Evolutionary conservation across 2,797 vertebrate genomes (phyloP), one percentile per base, ranked within the genome.

Genomic region (Characodon lateralis): DNA sequence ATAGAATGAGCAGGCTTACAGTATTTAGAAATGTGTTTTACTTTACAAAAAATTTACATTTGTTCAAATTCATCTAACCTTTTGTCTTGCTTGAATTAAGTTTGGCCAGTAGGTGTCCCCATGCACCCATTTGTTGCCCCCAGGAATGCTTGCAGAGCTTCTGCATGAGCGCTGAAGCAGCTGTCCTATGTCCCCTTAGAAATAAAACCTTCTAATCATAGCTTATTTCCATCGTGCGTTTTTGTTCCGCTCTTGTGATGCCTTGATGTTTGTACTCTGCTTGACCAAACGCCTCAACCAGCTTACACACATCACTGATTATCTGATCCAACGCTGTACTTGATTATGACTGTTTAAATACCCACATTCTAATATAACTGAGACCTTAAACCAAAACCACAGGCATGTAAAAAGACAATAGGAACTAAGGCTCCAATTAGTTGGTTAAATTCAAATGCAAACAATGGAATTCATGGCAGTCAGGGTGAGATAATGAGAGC

Each of bases 101-200:
- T 31, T 79, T 77, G 55, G 20, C 93, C 94, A 93, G 56, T 86
- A 94, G 94, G 91, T 91, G 93, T 88, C 92, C 18, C 83, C 72
- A 85, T 75, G 88, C 53, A 78, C 86, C 55, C 39, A 81, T 76
- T 72, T 75, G 85, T 87, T 70, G 71, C 76, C 68, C 76, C 65
- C 35, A 41, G 26, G 55, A 53, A 8, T 1, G 13, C 0, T 71
- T 53, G 43, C 39, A 73, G 24, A 7, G 43, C 48, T 46, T 12
- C 35, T 5, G 28, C 53, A 22, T 12, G 56, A 72, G 46, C 22
- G 43, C 24, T 69, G 41, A 73, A 76, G 59, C 61, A 68, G 73
- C 56, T 66, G 31, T 46, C 68, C 68, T 53, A 69, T 66, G 69
- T 77, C 79, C 39, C 66, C 65, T 68, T 22, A 50, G 55, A 85